Conservation (phyloP, 2,797 vertebrate genomes). For the Chelonia mydas region DNA sequence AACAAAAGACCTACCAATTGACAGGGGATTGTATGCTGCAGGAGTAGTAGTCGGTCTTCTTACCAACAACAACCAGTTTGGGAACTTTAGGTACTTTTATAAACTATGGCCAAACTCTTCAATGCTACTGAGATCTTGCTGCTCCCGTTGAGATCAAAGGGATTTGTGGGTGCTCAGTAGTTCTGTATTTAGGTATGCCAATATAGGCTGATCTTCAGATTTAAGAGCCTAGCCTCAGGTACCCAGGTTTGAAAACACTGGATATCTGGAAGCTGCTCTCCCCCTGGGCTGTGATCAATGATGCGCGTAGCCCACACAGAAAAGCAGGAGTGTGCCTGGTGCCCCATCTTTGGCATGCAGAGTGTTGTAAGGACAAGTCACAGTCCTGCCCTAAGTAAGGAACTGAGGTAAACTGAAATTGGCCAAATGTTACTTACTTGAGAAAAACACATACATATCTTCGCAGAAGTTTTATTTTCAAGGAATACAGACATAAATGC, state of each 20-base stretch:
- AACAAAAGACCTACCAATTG: constrained; percentile 50
- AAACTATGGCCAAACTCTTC: not conserved
- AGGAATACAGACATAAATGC: not conserved
- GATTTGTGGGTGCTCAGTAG: constrained; percentile 60
- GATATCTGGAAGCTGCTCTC: not conserved
- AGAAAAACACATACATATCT: not conserved
- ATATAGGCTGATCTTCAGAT: constrained; percentile 60
- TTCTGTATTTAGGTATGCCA: constrained; percentile 54
- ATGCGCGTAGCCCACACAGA: not conserved
- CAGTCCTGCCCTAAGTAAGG: not conserved
- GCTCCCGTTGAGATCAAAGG: constrained; percentile 65
- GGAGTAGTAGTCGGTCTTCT: constrained; percentile 37
- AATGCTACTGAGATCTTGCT: constrained; percentile 60
- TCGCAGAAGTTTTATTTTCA: not conserved
- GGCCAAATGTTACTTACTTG: not conserved
- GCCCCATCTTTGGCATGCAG: not conserved
- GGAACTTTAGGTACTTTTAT: not conserved
- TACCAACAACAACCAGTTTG: not conserved
- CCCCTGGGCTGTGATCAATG: not conserved
- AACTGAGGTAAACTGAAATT: not conserved
- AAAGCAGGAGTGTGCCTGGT: fast-evolving
- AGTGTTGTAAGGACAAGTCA: not conserved
- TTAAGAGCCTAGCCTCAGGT: constrained; percentile 5
- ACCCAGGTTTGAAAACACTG: not conserved
- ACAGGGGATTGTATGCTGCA: not conserved